Base-by-base conservation (phyloP, 2,113 vertebrate species). In the Perca schrenkii region DNA sequence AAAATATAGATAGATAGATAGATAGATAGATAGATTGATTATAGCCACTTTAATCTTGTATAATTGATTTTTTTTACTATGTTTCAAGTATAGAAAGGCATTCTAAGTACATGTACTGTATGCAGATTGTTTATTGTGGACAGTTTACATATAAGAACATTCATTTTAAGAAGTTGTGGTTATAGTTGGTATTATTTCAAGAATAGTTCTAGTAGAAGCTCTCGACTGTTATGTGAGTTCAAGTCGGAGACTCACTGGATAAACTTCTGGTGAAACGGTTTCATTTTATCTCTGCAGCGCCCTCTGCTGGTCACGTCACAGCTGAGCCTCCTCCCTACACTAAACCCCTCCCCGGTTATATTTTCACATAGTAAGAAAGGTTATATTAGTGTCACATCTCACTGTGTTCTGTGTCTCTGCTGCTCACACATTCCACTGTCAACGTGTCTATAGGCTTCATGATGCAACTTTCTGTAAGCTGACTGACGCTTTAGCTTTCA, bases 401-500 rank as follows among this genome's bases (percentile, higher is more conserved):
- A 1, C 13, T 12, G 81, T 69, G 84, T 80, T 80, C 54, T 19
- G n/a, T 31, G 50, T 82, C 63, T 62, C 82, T 47, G 68, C 79
- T 66, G 75, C 82, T 88, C 82, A 56, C 85, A 78, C 72, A 82
- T 85, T 83, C 77, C 80, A 68, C 83, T 34, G 80, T 78, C 53
- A 74, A 78, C 28, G 56, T 53, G 83, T 92, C 91, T 91, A 93
- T 92, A 92, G 87, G 91, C 90, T 85, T 79, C 84, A 84, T 93
- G 92, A 93, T 93, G 92, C 84, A 93, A 93, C 84, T 90, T 93
- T 87, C 91, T 92, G 92, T 91, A 93, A 93, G 88, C 80, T 90
- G 90, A 85, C 86, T 83, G 85, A 66, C 25, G 72, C 91, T 43
- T 74, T 74, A 68, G 80, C 91, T 93, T 93, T 91, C 92, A 93